These are phyloP conservation scores for Elysia crispata DNA, from an alignment of 2,888 invertebrate species.

Conservation along the genomic window DNA sequence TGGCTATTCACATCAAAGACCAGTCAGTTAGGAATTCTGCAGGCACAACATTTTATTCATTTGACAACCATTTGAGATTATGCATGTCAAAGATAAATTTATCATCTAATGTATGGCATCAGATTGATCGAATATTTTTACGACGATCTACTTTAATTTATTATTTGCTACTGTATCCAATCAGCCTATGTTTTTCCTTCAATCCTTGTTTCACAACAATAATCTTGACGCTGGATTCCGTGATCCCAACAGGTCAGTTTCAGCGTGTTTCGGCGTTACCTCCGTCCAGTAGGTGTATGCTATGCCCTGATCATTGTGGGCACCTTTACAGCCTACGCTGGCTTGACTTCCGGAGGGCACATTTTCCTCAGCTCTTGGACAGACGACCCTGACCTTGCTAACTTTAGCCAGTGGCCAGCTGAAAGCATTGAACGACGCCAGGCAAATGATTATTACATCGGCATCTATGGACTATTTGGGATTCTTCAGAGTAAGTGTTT, in stretches of 20 bases:
- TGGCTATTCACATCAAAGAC: too few species aligned
- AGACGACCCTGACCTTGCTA: constrained; percentile 60
- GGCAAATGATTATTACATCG: constrained; percentile 64
- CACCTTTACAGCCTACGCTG: constrained; percentile 57
- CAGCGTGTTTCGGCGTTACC: constrained; percentile 70
- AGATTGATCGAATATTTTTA: too few species aligned
- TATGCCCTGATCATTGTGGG: constrained; percentile 61
- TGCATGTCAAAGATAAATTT: too few species aligned
- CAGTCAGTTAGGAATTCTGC: too few species aligned
- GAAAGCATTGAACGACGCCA: constrained; percentile 58
- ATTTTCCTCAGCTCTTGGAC: constrained; percentile 72
- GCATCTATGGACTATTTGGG: constrained; percentile 67
- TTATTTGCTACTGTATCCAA: too few species aligned
- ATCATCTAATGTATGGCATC: too few species aligned
- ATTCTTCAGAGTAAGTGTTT: constrained; percentile 55
- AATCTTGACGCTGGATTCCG: too few species aligned
- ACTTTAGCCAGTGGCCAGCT: constrained; percentile 59
- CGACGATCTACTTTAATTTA: too few species aligned
- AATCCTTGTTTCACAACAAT: not conserved
- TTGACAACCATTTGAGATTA: too few species aligned
- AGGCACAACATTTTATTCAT: too few species aligned
- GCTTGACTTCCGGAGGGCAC: constrained; percentile 55
- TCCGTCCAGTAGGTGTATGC: constrained; percentile 65
- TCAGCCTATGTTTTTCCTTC: too few species aligned
- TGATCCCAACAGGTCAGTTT: constrained; percentile 72